Evolutionary conservation across 2,797 vertebrate genomes (phyloP).

Genomic region (Apogon hyalosoma): DNA sequence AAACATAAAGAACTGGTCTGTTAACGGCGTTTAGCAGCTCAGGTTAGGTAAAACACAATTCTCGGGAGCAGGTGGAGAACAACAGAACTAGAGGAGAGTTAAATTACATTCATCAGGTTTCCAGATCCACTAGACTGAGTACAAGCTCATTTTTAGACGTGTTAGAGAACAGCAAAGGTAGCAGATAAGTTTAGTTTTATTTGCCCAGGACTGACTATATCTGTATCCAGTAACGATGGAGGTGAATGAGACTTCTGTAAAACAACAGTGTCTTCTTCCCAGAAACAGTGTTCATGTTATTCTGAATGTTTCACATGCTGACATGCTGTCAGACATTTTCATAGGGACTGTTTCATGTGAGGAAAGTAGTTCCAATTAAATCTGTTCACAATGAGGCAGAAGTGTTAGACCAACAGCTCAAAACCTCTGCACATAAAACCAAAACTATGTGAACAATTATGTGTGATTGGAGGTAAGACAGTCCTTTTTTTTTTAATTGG

Average conservation of each 20-base stretch:
- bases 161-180: no score
- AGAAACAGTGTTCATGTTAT: constrained; percentile 15
- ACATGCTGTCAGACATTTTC: constrained; percentile 7
- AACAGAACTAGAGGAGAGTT: no score
- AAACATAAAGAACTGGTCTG: no score
- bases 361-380: constrained; percentile 21
- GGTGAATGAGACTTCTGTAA: neutral
- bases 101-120: no score
- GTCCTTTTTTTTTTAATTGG: constrained; percentile 5
- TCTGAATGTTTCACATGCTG: constrained; percentile 7
- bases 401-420: constrained; percentile 8
- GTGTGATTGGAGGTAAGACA: neutral
- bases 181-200: neutral
- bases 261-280: neutral
- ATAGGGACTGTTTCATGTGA: constrained; percentile 7
- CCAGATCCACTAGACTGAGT: no score
- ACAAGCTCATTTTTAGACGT: no score
- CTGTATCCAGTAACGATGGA: constrained; percentile 1
- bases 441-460: neutral
- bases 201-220: neutral
- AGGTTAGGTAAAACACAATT: no score
- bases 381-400: constrained; percentile 1
- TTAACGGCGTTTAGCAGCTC: no score
- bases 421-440: constrained; percentile 6
- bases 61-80: no score